A percentile compares a stretch with the other conserved stretches of the same genome.
Evolutionary conservation across 2,888 invertebrate species (phyloP).

Genomic region (Drosophila kambysellisi): DNA sequence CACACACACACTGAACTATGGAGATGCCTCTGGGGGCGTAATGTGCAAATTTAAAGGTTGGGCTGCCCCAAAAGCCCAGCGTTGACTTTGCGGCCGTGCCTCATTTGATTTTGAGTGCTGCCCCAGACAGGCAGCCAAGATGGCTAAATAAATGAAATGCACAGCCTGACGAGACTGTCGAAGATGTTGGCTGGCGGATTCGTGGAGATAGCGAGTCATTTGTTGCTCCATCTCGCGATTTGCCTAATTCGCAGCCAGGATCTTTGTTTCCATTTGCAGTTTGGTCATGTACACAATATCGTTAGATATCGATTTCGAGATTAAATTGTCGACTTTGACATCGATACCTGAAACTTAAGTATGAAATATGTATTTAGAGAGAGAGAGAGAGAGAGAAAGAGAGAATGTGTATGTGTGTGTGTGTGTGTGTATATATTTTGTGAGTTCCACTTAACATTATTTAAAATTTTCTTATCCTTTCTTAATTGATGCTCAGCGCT

Average conservation of each 20-base stretch:
- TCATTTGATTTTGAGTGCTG: constrained; percentile 51
- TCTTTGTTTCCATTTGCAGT: neutral
- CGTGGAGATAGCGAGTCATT: neutral
- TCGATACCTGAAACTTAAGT: neutral
- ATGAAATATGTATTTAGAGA: neutral
- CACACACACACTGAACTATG: constrained; percentile 1
- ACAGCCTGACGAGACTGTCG: constrained; percentile 15
- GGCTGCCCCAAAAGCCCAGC: constrained; percentile 35
- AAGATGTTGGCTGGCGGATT: neutral
- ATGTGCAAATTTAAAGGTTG: constrained; percentile 56
- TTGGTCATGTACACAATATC: constrained; percentile 7
- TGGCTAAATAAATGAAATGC: constrained; percentile 42
- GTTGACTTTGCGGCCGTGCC: constrained; percentile 56
- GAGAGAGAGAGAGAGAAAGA: neutral
- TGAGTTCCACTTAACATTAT: neutral
- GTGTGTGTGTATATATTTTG: neutral
- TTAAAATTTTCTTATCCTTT: neutral
- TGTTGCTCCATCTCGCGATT: constrained; percentile 1
- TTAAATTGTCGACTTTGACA: neutral
- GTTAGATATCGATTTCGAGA: neutral
- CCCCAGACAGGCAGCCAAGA: constrained; percentile 3
- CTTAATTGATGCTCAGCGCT: neutral
- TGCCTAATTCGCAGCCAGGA: neutral
- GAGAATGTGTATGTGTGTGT: neutral
- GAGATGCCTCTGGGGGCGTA: constrained; percentile 44